A percentile compares a stretch with the other conserved stretches of the same genome.
phyloP scores from a whole-genome alignment of 2,113 vertebrate species.

The Desmodus rotundus region DNA sequence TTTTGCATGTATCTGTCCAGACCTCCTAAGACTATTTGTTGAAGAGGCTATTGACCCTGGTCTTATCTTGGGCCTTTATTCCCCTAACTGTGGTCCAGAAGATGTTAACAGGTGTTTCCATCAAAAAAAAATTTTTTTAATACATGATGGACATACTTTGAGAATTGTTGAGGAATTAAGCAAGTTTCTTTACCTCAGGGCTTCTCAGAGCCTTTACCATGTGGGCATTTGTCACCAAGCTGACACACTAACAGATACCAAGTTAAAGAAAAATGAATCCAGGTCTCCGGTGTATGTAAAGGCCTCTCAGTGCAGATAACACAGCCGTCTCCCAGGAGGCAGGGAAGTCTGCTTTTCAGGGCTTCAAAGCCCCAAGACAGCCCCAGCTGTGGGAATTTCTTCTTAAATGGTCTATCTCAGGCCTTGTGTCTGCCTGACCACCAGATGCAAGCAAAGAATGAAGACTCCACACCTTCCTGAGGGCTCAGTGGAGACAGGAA shows the following conservation, averaged over 20 bases:
- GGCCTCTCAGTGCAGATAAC: background rate
- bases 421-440: background rate
- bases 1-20: too few species aligned
- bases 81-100: background rate
- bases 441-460: background rate
- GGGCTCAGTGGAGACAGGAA: background rate
- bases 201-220: background rate
- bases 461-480: background rate
- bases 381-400: background rate
- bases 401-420: background rate
- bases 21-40: too few species aligned
- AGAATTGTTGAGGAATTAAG: background rate
- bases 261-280: background rate
- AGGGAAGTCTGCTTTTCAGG: background rate
- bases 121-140: background rate
- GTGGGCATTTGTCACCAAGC: background rate
- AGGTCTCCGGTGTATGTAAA: background rate
- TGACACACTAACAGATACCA: background rate
- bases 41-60: background rate
- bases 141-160: background rate
- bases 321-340: background rate
- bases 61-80: background rate
- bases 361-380: background rate
- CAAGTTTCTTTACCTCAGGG: background rate
- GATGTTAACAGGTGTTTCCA: background rate